These are phyloP conservation scores for Trichonephila clavipes DNA, from an alignment of 1,140 invertebrate genomes.

Conservation along the genomic window DNA sequence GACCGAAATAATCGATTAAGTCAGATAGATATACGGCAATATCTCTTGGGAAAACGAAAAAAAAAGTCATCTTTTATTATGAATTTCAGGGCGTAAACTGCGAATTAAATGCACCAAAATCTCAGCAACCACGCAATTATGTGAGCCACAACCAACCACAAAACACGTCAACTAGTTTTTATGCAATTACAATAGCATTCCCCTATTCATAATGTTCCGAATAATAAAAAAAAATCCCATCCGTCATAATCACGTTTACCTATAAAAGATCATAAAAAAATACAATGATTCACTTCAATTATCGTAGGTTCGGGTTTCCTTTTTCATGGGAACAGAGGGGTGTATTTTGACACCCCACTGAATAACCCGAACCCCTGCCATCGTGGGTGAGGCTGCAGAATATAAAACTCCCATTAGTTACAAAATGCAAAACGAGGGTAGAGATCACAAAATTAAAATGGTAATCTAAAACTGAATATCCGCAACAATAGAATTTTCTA, in stretches of 20 bases:
- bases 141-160: neutral
- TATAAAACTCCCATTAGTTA: slow-evolving; percentile 40
- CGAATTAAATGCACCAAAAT: slow-evolving; percentile 11
- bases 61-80: neutral
- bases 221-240: neutral
- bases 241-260: slow-evolving; percentile 35
- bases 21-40: too few relatives aligned
- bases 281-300: slow-evolving; percentile 49
- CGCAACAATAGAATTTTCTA: slow-evolving; percentile 37
- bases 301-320: slow-evolving; percentile 31
- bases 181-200: neutral
- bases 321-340: neutral
- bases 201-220: neutral
- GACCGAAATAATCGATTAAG: too few relatives aligned
- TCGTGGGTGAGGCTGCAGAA: neutral
- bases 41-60: neutral
- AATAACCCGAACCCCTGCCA: neutral
- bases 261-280: slow-evolving; percentile 32
- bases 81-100: neutral
- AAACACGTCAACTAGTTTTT: neutral
- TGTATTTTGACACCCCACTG: neutral
- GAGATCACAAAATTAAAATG: slow-evolving; percentile 42
- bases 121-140: neutral
- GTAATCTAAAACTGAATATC: slow-evolving; percentile 21
- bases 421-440: neutral